Conservation (phyloP, 2,888 invertebrate species). For the Leucozona laternaria region DNA sequence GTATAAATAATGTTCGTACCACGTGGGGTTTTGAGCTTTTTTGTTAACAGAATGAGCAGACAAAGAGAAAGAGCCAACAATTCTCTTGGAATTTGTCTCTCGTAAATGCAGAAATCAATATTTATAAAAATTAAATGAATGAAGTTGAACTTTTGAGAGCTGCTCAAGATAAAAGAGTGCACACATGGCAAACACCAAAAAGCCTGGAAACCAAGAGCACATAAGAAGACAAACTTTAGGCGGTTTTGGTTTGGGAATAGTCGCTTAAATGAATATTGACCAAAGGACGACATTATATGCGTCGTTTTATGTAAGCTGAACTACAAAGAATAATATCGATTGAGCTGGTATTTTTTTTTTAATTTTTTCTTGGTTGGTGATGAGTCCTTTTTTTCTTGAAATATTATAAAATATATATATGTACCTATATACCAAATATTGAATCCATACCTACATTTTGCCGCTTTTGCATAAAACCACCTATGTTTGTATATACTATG, state of each 20-base stretch:
- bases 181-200: background rate
- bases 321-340: constrained; percentile 63
- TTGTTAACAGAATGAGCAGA: constrained; percentile 31
- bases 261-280: constrained; percentile 54
- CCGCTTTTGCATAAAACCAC: no score
- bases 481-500: no score
- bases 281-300: constrained; percentile 66
- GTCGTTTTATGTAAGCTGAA: constrained; percentile 38
- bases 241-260: constrained; percentile 29
- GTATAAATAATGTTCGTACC: constrained; percentile 18
- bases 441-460: no score
- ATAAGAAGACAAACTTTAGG: constrained; percentile 12
- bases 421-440: no score
- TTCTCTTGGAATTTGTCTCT: constrained; percentile 46
- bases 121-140: constrained; percentile 71
- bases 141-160: constrained; percentile 68
- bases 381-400: background rate
- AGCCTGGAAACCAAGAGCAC: constrained; percentile 3
- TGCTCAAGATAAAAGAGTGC: constrained; percentile 28
- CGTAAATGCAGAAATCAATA: constrained; percentile 65
- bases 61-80: constrained; percentile 16
- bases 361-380: background rate
- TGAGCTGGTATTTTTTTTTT: constrained; percentile 22
- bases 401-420: no score
- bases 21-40: constrained; percentile 69